Conservation (phyloP, 2,888 invertebrate genomes). For the Biston stratarius region DNA sequence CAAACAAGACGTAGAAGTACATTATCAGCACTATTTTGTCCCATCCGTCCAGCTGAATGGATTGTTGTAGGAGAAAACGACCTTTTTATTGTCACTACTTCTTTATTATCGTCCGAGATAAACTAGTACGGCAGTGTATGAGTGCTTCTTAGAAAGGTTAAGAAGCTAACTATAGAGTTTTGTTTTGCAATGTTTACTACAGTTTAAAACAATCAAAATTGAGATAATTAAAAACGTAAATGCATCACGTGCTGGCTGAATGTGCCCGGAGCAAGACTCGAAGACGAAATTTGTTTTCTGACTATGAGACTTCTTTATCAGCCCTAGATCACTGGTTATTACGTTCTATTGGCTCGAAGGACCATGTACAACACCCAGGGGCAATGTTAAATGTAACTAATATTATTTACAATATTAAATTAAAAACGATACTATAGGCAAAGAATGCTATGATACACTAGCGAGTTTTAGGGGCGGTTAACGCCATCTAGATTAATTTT, state of each 20-base stretch:
- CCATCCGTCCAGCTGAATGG: conserved; percentile 23
- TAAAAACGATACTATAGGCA: too few relatives aligned
- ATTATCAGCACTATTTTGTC: conserved; percentile 14
- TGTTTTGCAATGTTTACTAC: neutral
- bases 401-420: too few relatives aligned
- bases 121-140: conserved; percentile 10
- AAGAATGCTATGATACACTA: too few relatives aligned
- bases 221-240: too few relatives aligned
- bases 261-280: too few relatives aligned
- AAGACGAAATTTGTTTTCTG: too few relatives aligned
- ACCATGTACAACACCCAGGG: too few relatives aligned
- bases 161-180: neutral
- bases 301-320: neutral
- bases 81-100: conserved; percentile 31
- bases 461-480: too few relatives aligned
- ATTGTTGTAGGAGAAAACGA: conserved; percentile 33
- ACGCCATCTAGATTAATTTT: too few relatives aligned
- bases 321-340: too few relatives aligned
- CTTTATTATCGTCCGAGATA: conserved; percentile 28
- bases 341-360: too few relatives aligned
- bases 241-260: neutral
- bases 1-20: conserved; percentile 7
- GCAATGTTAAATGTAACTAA: too few relatives aligned
- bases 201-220: neutral
- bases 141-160: conserved; percentile 26